phyloP scores from a whole-genome alignment of 2,113 vertebrate genomes.

The Cheilinus undulatus region DNA sequence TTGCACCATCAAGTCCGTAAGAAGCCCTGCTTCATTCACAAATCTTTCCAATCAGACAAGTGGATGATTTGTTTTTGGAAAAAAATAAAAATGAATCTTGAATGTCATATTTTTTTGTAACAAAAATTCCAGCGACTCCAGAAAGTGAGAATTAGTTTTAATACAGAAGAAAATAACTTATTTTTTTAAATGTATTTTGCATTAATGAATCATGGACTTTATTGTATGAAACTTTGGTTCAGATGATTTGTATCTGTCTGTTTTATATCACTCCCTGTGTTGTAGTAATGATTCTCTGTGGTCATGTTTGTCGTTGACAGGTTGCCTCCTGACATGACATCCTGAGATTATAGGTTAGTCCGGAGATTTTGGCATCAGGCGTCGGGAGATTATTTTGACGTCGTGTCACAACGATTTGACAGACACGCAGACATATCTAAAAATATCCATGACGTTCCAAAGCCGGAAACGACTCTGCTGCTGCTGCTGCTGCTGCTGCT shows the following conservation, averaged over 20 bases:
- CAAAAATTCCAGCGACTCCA: too few relatives aligned
- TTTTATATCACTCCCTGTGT: too few relatives aligned
- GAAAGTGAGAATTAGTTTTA: too few relatives aligned
- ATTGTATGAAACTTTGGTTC: too few relatives aligned
- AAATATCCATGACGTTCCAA: slow-evolving; percentile 77
- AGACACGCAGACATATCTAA: slow-evolving; percentile 69
- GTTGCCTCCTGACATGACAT: slow-evolving; percentile 47
- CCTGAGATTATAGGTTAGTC: slow-evolving; percentile 61
- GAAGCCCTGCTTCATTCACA: not conserved
- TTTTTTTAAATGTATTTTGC: too few relatives aligned
- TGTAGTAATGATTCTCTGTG: too few relatives aligned
- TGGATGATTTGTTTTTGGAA: too few relatives aligned
- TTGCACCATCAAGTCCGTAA: not conserved
- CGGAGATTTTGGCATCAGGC: slow-evolving; percentile 61
- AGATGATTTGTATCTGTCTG: too few relatives aligned
- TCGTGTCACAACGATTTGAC: slow-evolving; percentile 77
- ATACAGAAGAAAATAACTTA: too few relatives aligned
- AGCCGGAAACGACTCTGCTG: slow-evolving; percentile 53
- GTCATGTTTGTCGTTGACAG: slow-evolving; percentile 5
- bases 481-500: not conserved
- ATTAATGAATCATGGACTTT: too few relatives aligned
- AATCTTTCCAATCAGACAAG: not conserved
- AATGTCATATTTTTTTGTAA: too few relatives aligned
- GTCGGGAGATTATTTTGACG: slow-evolving; percentile 68
- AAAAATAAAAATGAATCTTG: too few relatives aligned